Percentiles rank a stretch among this genome's conserved stretches.
phyloP scores from a whole-genome alignment of 2,113 vertebrate genomes.

The Gymnogyps californianus region DNA sequence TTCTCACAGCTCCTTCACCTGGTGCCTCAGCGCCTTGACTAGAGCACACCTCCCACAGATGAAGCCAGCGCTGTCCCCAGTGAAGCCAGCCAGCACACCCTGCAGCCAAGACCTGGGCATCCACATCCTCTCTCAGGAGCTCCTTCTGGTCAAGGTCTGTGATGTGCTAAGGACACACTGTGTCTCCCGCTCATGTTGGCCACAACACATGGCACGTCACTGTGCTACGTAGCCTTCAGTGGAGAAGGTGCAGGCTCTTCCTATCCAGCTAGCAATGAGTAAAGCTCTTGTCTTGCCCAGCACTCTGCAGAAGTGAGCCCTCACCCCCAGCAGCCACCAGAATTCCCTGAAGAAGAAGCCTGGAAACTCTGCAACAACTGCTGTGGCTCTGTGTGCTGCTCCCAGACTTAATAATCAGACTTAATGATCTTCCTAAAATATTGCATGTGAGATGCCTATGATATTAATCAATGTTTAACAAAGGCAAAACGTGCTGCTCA shows the following conservation, averaged over 20 bases:
- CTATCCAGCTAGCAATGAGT: not conserved
- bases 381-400: not conserved
- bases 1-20: not conserved
- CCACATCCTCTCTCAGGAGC: not conserved
- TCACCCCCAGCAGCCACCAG: not conserved
- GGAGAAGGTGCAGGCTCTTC: not conserved
- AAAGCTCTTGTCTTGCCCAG: not conserved
- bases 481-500: not conserved
- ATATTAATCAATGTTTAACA: slow-evolving; percentile 49
- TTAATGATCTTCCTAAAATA: slow-evolving; percentile 16
- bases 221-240: not conserved
- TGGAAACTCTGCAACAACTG: not conserved
- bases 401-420: not conserved
- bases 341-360: not conserved
- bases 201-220: not conserved
- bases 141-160: not conserved
- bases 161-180: not conserved
- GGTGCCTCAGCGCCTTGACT: not conserved
- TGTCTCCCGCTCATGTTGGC: not conserved
- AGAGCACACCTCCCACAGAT: not conserved
- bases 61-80: not conserved
- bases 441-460: not conserved
- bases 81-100: not conserved
- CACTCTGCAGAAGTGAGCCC: not conserved
- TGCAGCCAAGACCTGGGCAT: not conserved